A percentile compares a stretch with the other conserved stretches of the same genome.
phyloP scores from a whole-genome alignment of 2,797 vertebrate genomes.

The Coccyzus lansbergi region DNA sequence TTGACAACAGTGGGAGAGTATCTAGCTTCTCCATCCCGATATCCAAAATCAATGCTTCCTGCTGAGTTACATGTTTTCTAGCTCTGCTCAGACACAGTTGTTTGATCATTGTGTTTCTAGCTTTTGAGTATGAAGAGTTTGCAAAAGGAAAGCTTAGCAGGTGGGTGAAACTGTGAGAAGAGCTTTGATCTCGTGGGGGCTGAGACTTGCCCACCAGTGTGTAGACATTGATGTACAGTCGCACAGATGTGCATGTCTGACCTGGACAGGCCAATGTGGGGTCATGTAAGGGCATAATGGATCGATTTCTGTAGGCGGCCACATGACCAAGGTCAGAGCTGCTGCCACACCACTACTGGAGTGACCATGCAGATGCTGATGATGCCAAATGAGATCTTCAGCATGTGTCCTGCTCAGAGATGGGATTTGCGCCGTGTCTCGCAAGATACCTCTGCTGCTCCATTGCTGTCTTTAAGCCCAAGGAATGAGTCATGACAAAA shows the following conservation, averaged over 20 bases:
- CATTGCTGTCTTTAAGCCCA: background rate
- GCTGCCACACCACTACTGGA: background rate
- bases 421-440: background rate
- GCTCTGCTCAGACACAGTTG: constrained; percentile 13
- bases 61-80: constrained; percentile 21
- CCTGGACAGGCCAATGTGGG: fast-evolving
- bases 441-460: background rate
- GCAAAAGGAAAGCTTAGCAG: background rate
- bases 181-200: background rate
- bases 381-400: background rate
- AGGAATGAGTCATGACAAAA: background rate
- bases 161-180: constrained; percentile 1
- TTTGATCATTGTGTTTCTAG: constrained; percentile 47
- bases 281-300: fast-evolving
- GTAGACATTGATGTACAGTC: background rate
- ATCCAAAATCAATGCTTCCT: constrained; percentile 57
- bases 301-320: background rate
- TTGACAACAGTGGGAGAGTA: background rate
- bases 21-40: background rate
- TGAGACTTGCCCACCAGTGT: background rate
- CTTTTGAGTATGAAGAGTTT: constrained; percentile 12
- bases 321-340: background rate
- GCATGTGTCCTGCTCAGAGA: background rate
- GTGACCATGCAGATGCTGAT: background rate
- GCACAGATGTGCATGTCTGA: background rate